Evolutionary conservation across 2,888 invertebrate genomes (phyloP), one percentile per base, ranked within the genome.

Genomic region (Brenthis hecate): DNA sequence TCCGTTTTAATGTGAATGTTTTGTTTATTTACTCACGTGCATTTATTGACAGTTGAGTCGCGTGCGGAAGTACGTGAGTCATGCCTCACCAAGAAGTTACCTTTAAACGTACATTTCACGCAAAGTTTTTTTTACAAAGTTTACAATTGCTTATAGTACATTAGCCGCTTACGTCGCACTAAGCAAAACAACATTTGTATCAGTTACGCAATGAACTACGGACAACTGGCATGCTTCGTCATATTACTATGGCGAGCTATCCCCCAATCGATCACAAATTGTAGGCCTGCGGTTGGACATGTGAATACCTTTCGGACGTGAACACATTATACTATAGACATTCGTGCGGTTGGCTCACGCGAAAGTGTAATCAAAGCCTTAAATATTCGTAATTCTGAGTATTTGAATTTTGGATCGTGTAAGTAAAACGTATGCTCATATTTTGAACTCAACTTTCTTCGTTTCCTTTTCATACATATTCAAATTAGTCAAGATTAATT

Each of bases 51-150:
- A 84, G 81, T 80, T 78, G 67, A 75, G 80, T 85, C 84, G 84
- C 84, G 83, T 83, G 82, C 72, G 73, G 72, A 73, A 65, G 76
- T 79, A 83, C 84, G 85, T 85, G 85, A 85, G 78, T 82, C 82
- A 81, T 80, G 76, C 72, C 62, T 71, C 73, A 75, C 75, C 80
- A 79, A 79, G 80, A 79, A 81, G 78, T 72, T 74, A 68, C 74
- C 75, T 71, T 19, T 67, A 68, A 36, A 66, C 69, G 69, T 58
- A 36, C 50, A 60, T 65, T 66, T 48, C 53, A 57, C 65, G 64
- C 19, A 54, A 63, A 54, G 32, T 56, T 56, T 62, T 65, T 23
- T 14, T 3, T 13, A 32, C 36, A 64, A 6, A 66, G 5, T 54
- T 51, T 6, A 16, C 4, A 57, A 16, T 3, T 57, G 63, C 61